phyloP scores from a whole-genome alignment of 2,797 vertebrate genomes.

The Prunella strophiata region DNA sequence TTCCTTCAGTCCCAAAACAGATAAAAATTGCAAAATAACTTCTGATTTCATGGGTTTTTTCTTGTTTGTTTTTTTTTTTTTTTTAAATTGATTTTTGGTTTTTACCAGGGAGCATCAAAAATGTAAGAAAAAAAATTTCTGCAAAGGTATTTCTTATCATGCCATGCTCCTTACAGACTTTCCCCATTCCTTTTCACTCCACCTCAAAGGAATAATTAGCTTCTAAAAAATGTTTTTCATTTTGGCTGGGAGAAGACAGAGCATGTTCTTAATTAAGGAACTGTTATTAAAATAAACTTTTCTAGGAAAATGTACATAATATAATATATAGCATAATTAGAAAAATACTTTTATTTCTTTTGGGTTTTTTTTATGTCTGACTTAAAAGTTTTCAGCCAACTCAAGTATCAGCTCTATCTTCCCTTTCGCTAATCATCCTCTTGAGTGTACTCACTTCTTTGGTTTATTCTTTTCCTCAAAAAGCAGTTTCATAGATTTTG shows the following conservation, averaged over 20 bases:
- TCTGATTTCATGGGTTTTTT: not conserved
- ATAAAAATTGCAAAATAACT: not conserved
- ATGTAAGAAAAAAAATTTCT: not conserved
- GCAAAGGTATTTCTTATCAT: not conserved
- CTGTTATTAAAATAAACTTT: constrained; percentile 52
- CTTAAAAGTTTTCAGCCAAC: not conserved
- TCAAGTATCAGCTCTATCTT: not conserved
- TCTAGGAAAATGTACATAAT: constrained; percentile 27
- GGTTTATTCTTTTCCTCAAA: not conserved
- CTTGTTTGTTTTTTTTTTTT: not conserved
- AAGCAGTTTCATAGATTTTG: not conserved
- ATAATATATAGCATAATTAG: constrained; percentile 36
- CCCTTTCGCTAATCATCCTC: not conserved
- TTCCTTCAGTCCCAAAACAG: not conserved
- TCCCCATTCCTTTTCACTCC: not conserved
- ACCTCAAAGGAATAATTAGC: constrained; percentile 59
- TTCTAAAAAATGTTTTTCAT: constrained; percentile 43
- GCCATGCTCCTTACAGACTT: not conserved
- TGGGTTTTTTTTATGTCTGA: not conserved
- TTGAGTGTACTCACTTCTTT: not conserved
- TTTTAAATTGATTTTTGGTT: not conserved
- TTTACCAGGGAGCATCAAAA: not conserved
- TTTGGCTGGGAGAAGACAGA: constrained; percentile 52
- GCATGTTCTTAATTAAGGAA: constrained; percentile 63
- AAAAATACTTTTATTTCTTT: not conserved